Evolutionary conservation across 2,888 invertebrate species (phyloP), one percentile per base, ranked within the genome.

Genomic region (Hypselothyrea guttata): DNA sequence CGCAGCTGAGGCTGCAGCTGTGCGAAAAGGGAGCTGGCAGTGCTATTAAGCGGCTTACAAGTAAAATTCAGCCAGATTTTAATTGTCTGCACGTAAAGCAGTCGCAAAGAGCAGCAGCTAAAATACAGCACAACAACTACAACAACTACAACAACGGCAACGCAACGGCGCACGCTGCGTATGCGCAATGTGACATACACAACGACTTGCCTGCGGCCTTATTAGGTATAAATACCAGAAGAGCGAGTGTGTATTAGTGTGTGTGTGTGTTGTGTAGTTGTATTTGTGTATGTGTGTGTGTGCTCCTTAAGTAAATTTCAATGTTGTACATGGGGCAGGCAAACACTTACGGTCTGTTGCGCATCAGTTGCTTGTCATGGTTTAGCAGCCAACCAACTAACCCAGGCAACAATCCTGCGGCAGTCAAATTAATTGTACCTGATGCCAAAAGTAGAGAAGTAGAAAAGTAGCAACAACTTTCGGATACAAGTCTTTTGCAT

Each of bases 51-150:
- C 88, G 87, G 88, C 87, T 88, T 88, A 75, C 76, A 74, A 58
- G 69, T 61, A 86, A 88, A 86, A 87, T 85, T 86, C 87, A 87
- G 86, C 87, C 88, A 86, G 88, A 85, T 88, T 88, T 87, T 88
- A 87, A 88, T 88, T 88, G 88, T 86, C 83, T 86, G 72, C 76
- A 58, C 52, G 52, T 22, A 44, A 40, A 54, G 51, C 66, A 65
- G 54, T 37, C 58, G 58, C 49, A 56, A 49, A 51, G 18, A 37
- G 44, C 16, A 63, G 15, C 22, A 13, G 15, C 53, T 22, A 2
- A 41, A 34, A 13, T 37, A 38, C 52, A 44, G n/a, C n/a, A 45
- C 47, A 35, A 40, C 12, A 33, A 37, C 28, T 16, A 16, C 18
- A 31, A 31, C 38, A 48, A 18, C 38, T 38, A 18, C 38, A 51